Evolutionary conservation across 23 tunicate genomes (phyloP).

Genomic region (Clavelina lepadiformis): DNA sequence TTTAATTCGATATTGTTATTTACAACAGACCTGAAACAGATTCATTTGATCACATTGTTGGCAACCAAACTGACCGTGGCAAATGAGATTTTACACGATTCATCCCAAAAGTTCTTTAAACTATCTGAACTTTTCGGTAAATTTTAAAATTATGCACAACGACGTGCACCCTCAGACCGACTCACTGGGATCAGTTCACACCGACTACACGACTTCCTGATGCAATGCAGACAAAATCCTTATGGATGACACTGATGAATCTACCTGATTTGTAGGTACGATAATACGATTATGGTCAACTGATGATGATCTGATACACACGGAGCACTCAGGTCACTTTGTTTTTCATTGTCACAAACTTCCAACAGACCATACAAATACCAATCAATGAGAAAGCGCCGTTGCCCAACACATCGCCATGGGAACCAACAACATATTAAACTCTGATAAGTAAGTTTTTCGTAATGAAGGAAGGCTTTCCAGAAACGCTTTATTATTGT

Average conservation of each 20-base stretch:
- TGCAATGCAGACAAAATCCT: too few species aligned
- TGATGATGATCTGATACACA: constrained; percentile 92
- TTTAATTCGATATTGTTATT: too few species aligned
- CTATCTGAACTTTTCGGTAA: too few species aligned
- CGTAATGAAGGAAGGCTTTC: too few species aligned
- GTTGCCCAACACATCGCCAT: constrained; percentile 97
- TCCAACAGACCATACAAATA: constrained; percentile 91
- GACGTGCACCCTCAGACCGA: too few species aligned
- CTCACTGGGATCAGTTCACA: too few species aligned
- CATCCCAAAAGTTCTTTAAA: too few species aligned
- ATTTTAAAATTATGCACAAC: too few species aligned
- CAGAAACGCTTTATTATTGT: too few species aligned
- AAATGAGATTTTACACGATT: too few species aligned
- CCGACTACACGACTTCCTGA: too few species aligned
- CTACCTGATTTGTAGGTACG: constrained; percentile 67
- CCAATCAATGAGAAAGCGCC: constrained; percentile 98
- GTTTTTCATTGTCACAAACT: constrained; percentile 90
- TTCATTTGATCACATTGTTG: constrained; percentile 88
- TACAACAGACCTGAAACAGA: constrained; percentile 49
- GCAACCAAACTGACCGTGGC: constrained; percentile 88
- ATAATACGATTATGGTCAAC: constrained; percentile 93
- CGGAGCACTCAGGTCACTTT: constrained; percentile 91
- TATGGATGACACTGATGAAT: too few species aligned
- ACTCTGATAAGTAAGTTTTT: constrained; percentile 69
- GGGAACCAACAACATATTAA: constrained; percentile 59